Percentiles rank a stretch among this genome's conserved stretches.
These are phyloP conservation scores for Microhierax caerulescens DNA, from an alignment of 2,797 vertebrate genomes.

Conservation along the genomic window DNA sequence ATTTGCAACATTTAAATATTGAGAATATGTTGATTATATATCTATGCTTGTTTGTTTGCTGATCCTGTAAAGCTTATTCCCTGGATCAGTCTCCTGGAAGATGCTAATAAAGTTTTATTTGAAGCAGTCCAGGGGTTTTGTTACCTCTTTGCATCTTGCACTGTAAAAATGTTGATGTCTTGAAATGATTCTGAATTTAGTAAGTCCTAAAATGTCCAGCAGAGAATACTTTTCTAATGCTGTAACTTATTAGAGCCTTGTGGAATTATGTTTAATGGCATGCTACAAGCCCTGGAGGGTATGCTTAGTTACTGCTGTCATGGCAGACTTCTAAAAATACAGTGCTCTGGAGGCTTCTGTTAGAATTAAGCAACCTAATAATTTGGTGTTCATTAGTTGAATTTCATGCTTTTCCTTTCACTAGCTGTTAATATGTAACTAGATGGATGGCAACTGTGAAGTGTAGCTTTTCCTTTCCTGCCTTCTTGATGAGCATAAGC, in stretches of 20 bases:
- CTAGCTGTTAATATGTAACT: slow-evolving; percentile 5
- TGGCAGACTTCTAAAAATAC: slow-evolving; percentile 48
- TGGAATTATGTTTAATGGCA: slow-evolving; percentile 35
- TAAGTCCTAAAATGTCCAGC: neutral
- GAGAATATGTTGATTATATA: neutral
- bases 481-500: neutral
- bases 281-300: slow-evolving; percentile 19
- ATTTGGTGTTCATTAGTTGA: slow-evolving; percentile 40
- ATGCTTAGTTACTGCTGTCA: slow-evolving; percentile 38
- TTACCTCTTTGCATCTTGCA: neutral
- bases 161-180: neutral
- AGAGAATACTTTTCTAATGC: slow-evolving; percentile 11
- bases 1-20: neutral
- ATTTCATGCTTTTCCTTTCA: slow-evolving; percentile 34
- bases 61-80: neutral
- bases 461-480: neutral
- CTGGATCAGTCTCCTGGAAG: neutral
- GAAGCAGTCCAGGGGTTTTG: neutral
- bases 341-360: slow-evolving; percentile 23
- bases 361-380: slow-evolving; percentile 32
- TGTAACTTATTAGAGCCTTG: slow-evolving; percentile 28
- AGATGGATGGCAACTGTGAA: slow-evolving; percentile 1
- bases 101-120: neutral
- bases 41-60: neutral
- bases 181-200: neutral